Percentiles rank a stretch among this genome's conserved stretches.
phyloP scores from a whole-genome alignment of 2,797 vertebrate species.

The Cygnus olor region DNA sequence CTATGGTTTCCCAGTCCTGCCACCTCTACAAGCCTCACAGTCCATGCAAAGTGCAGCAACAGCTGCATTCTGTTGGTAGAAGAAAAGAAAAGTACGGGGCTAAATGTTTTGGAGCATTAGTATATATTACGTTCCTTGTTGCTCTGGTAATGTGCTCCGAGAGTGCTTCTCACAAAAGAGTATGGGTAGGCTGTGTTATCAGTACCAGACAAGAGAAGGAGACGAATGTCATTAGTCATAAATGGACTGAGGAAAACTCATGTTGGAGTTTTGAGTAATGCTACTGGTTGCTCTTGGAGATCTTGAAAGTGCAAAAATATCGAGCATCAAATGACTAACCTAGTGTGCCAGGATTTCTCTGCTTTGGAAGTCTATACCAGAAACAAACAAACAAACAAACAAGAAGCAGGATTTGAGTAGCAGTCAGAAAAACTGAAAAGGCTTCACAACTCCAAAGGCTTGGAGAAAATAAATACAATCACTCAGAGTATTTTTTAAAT shows the following conservation, averaged over 20 bases:
- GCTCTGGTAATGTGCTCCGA: background rate
- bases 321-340: background rate
- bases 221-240: constrained; percentile 29
- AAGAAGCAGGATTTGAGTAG: constrained; percentile 37
- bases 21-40: background rate
- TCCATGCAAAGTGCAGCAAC: background rate
- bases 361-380: background rate
- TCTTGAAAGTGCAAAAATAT: background rate
- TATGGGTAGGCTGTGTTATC: background rate
- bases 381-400: background rate
- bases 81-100: background rate
- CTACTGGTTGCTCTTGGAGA: background rate
- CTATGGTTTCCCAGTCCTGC: background rate
- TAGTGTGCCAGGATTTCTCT: background rate
- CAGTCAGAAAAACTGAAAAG: constrained; percentile 29
- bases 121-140: background rate
- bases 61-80: background rate
- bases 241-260: background rate
- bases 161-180: background rate
- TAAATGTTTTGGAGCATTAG: background rate
- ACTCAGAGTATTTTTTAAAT: constrained; percentile 22
- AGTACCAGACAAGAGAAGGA: constrained; percentile 1
- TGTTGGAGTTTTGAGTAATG: background rate
- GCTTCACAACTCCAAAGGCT: background rate
- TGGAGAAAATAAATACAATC: constrained; percentile 21